Base-by-base conservation (phyloP, 2,888 invertebrate genomes). In the Nomada fucata region DNA sequence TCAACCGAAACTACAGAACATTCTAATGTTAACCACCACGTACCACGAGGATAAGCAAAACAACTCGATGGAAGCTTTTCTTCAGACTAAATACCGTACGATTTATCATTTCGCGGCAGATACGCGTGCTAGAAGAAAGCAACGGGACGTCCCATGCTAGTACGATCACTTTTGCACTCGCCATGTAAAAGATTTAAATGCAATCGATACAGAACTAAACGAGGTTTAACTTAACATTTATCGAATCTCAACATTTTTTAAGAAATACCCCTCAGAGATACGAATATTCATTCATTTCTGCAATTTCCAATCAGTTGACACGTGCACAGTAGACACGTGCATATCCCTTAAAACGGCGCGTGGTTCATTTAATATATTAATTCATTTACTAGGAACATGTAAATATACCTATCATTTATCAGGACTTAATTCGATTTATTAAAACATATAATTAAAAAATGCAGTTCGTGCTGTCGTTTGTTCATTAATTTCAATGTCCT, bases 91-190 rank as follows among this genome's bases (percentile, higher is more conserved):
- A 70, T n/a, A 13, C 7, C n/a, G 3, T 44, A n/a, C 59, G 70
- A 70, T 70, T 60, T 50, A 47, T 70, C 70, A 69, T 13, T 44
- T 26, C 5, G 15, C 29, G 29, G n/a, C 29, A 29, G n/a, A 70
- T 29, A 29, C 15, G 11, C 23, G 20, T 15, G n/a, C n/a, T 50
- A 70, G 59, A 59, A 59, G 57, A 20, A 26, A 68, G 53, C 36
- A 23, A 15, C 11, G 1, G 1, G 5, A 13, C 20, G 5, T 26
- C 7, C 29, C 2, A 2, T 20, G 10, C 15, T 11, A 55, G 36
- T 36, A 50, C 36, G 42, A 26, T 1, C 26, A 26, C 23, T 50
- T 64, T 44, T 44, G 44, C 4, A 10, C 0, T 1, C 44, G 4
- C 44, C 5, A 4, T 1, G 44, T 44, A 0, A 10, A 3, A 44